Base-by-base conservation (phyloP, 92 coral and sea anemone species). In the Metridium senile region DNA sequence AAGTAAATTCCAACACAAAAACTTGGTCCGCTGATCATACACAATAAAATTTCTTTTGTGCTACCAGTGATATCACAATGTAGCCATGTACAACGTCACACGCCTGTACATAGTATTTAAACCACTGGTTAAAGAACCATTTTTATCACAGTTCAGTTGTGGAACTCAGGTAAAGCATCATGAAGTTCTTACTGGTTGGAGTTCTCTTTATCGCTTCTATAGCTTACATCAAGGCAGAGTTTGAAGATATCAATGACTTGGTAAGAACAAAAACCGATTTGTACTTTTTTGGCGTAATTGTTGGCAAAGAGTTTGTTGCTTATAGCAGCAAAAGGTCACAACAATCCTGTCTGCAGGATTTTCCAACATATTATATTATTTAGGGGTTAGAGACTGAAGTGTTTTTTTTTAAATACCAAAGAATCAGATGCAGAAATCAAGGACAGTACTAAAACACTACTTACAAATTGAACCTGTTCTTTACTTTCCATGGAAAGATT, bases 141-240 rank as follows among this genome's bases (percentile, higher is more conserved):
- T 26, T 39, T 30, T 29, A 39, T 39, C 13, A 39, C 49, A 39
- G 49, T 39, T 39, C n/a, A n/a, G n/a, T n/a, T 39, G 49, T 39
- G 49, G 49, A 39, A 4, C 49, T 4, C 49, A 39, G 49, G 13
- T 13, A 39, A 13, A 30, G 1, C 64, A 71, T 27, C 68, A 73
- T 73, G 78, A 73, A 73, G 66, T 73, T 33, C 67, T 57, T 73
- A 63, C 58, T 73, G 56, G 68, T 58, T 3, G 78, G 22, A 21
- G 32, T 58, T 1, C 78, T 73, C 18, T 43, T 58, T 7, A 52
- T 73, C 53, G 78, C 78, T 33, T 58, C 67, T 73, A 54, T 33
- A 11, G 52, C 33, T 1, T 31, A 57, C 68, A 43, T 73, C 52
- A 73, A 58, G n/a, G 78, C 78, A n/a, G 67, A 73, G 52, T 26